Evolutionary conservation across 2,888 invertebrate genomes (phyloP).

Genomic region (Philereme transversata): DNA sequence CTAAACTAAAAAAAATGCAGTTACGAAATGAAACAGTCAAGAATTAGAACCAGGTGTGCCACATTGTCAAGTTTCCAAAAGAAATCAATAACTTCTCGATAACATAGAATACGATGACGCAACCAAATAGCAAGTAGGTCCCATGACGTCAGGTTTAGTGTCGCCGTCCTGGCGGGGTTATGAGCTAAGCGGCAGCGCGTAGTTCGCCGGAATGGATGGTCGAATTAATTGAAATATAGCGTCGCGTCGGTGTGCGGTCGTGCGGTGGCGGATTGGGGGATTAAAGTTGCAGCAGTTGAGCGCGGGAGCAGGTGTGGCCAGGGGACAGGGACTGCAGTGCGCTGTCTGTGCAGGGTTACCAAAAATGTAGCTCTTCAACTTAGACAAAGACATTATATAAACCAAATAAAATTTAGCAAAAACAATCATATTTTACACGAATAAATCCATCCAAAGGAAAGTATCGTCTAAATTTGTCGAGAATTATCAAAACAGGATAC

Average conservation of each 20-base stretch:
- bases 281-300: slow-evolving; percentile 76
- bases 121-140: slow-evolving; percentile 24
- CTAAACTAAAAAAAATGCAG: too few species aligned
- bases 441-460: too few species aligned
- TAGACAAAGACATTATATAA: background rate
- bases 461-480: too few species aligned
- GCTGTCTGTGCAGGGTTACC: slow-evolving; percentile 36
- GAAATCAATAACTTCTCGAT: too few species aligned
- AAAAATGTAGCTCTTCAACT: slow-evolving; percentile 1
- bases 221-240: slow-evolving; percentile 82
- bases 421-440: too few species aligned
- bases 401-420: too few species aligned
- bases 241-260: slow-evolving; percentile 72
- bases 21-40: too few species aligned
- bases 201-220: slow-evolving; percentile 72
- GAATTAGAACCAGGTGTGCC: too few species aligned
- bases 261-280: slow-evolving; percentile 74
- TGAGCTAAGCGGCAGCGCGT: slow-evolving; percentile 67
- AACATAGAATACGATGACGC: too few species aligned
- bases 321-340: slow-evolving; percentile 54
- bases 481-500: too few species aligned
- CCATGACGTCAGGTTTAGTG: slow-evolving; percentile 14
- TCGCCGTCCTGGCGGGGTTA: slow-evolving; percentile 52
- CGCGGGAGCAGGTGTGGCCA: slow-evolving; percentile 67
- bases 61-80: too few species aligned